Evolutionary conservation across 2,888 invertebrate genomes (phyloP), one percentile per base, ranked within the genome.

Genomic region (Zhuqinia jingwanae): DNA sequence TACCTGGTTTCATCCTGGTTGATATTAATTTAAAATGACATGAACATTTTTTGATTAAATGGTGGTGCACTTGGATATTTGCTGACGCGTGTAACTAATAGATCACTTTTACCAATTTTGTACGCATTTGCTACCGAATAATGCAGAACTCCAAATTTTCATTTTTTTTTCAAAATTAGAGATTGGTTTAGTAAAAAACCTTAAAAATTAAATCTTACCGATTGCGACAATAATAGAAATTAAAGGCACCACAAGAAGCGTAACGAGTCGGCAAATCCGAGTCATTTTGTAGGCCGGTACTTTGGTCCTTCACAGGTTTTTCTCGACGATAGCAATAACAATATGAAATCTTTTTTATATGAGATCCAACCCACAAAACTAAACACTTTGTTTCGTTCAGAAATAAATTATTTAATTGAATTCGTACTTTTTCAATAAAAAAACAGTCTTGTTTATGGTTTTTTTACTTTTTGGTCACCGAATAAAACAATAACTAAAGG

Each of bases 221-320:
- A 70, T 78, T 50, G 85, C 45, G 27, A 85, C 60, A 79, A 85
- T 73, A 50, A 85, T 45, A 27, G 85, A 85, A 73, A 85, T 56
- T 70, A 85, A 47, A 47, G 85, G 79, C 60, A 85, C 63, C 78
- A 79, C 63, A 45, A 85, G 78, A 25, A 85, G 78, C 36, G 70
- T 85, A 25, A 79, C 11, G 15, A 60, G 27, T 79, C 58, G 60
- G 79, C n/a, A 79, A 47, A 79, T 50, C n/a, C 73, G 70, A 85
- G 85, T 79, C 85, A 85, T 85, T 25, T 45, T 53, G n/a, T 36
- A 65, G 77, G 76, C 73, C 75, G 75, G 82, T 70, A 56, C 25
- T 25, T 13, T 13, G 45, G 47, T 60, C 13, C 42, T 8, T n/a
- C n/a, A n/a, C n/a, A n/a, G n/a, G 15, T n/a, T 6, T 47, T 60